Evolutionary conservation across 2,888 invertebrate species (phyloP), one percentile per base, ranked within the genome.

Genomic region (Acronicta alni): DNA sequence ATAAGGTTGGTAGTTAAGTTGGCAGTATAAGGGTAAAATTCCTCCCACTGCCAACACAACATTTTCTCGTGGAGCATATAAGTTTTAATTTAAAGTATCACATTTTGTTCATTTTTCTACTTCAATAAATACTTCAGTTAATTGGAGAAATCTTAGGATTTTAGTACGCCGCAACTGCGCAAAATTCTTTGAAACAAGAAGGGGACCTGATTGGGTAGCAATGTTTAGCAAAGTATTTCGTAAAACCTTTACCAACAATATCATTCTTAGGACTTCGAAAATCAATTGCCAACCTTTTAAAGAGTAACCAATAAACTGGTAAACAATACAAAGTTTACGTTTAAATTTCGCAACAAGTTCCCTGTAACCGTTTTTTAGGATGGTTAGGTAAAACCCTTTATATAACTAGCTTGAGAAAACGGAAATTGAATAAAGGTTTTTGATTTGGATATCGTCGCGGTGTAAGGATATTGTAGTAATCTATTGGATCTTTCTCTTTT

Each of bases 391-490:
- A 43, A 66, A 58, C 61, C 39, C 52, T 70, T 60, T 66, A 1
- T 42, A 39, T 73, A 58, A 30, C 9, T 35, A 61, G 23, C 8
- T 35, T 42, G 53, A 67, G 56, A 46, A 57, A 57, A 46, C 75
- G 71, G 67, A 71, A 67, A 72, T 75, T 75, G 51, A 72, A 71
- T 67, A 59, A 75, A 60, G 72, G 63, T 18, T 66, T 71, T 44
- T 48, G 54, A 59, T 66, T 59, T 30, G 43, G 56, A 63, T 58
- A 56, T 38, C 32, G 18, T 23, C 32, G 37, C 46, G 52, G 16
- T 38, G 30, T 70, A 3, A 18, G 48, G 15, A 26, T 47, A 37
- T 17, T 54, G 9, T 44, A 59, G 14, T 52, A 66, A 60, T 55
- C 51, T 43, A 17, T 44, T 48, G 30, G 16, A 38, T 51, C 43